Conservation (phyloP, 2,113 vertebrate genomes). For the Gila orcuttii region DNA sequence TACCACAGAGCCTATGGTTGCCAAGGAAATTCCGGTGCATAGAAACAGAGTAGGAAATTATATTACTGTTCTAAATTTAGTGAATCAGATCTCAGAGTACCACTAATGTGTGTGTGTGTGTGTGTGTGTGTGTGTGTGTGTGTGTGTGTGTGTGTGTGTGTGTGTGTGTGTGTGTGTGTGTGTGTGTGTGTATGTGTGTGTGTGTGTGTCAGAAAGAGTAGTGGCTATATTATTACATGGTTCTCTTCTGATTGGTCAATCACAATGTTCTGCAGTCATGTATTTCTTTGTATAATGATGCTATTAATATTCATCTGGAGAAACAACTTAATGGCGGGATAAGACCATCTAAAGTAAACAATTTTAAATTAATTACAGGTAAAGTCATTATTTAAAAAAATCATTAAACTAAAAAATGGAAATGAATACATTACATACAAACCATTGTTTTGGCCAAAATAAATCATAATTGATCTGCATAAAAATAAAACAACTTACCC, state of each 20-base stretch:
- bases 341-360: too few relatives aligned
- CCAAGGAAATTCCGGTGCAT: conserved; percentile 46
- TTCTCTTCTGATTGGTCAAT: conserved; percentile 1
- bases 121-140: neutral
- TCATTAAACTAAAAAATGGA: neutral
- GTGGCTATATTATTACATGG: neutral
- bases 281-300: neutral
- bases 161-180: neutral
- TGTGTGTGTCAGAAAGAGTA: neutral
- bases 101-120: neutral
- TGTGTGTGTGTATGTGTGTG: neutral
- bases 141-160: conserved; percentile 4
- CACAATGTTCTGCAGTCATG: neutral
- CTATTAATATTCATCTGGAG: neutral
- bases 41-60: conserved; percentile 41
- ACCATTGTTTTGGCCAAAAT: neutral
- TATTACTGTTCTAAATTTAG: conserved; percentile 61
- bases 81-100: conserved; percentile 28
- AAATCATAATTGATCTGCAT: neutral
- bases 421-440: neutral
- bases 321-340: neutral
- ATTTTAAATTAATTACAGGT: neutral
- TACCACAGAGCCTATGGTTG: conserved; percentile 56
- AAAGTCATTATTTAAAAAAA: neutral
- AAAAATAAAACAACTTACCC: neutral